Evolutionary conservation across 2,797 vertebrate species (phyloP).

Genomic region (Lagorchestes hirsutus): DNA sequence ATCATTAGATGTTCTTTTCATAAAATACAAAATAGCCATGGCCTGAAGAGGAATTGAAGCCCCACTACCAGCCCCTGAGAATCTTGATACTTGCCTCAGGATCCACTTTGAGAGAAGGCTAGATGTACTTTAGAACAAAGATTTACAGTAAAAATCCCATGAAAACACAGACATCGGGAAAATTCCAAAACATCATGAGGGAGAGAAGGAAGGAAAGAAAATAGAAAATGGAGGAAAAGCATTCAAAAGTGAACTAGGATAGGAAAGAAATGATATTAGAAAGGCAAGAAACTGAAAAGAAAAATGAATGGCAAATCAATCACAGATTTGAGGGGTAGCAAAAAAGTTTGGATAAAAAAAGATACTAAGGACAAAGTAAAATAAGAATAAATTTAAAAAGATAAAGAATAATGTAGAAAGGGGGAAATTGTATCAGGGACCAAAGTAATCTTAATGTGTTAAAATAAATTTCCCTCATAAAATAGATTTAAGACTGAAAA

Average conservation of each 20-base stretch:
- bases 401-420: conserved; percentile 3
- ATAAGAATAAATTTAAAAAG: conserved; percentile 24
- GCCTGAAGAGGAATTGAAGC: background rate
- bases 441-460: background rate
- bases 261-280: background rate
- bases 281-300: background rate
- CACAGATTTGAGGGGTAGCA: background rate
- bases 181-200: background rate
- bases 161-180: background rate
- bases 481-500: conserved; percentile 8
- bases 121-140: background rate
- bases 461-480: conserved; percentile 26
- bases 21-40: background rate
- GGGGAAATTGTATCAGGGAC: conserved; percentile 3
- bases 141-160: background rate
- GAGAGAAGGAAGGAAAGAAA: background rate
- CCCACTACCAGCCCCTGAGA: background rate
- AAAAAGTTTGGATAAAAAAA: conserved; percentile 8
- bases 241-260: background rate
- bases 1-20: background rate
- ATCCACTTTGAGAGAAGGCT: background rate
- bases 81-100: background rate
- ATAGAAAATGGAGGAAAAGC: background rate
- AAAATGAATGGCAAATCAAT: conserved; percentile 25
- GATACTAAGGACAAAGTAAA: background rate